These are phyloP conservation scores for Pyrochroa serraticornis DNA, from an alignment of 2,888 invertebrate genomes.

Conservation along the genomic window DNA sequence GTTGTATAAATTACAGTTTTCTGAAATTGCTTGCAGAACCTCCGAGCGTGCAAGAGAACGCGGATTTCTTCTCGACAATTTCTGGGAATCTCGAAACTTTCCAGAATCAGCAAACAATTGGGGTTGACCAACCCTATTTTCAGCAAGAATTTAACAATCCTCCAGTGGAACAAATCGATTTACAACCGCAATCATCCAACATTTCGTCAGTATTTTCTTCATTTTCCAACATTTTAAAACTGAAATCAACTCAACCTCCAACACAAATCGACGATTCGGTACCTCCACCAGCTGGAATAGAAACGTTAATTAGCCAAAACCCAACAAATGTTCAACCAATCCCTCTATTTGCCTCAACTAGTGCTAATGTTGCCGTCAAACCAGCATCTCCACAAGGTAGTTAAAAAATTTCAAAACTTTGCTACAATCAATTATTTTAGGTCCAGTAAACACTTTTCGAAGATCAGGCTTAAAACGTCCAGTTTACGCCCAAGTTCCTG, in stretches of 20 bases:
- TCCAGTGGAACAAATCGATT: neutral
- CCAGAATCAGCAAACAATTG: constrained; percentile 13
- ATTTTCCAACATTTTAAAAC: constrained; percentile 61
- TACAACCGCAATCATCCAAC: constrained; percentile 32
- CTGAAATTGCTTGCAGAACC: constrained; percentile 14
- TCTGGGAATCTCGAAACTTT: constrained; percentile 14
- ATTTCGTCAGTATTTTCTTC: constrained; percentile 70
- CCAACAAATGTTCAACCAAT: constrained; percentile 36
- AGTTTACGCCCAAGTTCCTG: constrained; percentile 79
- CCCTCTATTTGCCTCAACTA: constrained; percentile 36
- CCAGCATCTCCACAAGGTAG: constrained; percentile 33
- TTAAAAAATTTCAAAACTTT: neutral
- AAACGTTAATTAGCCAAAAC: constrained; percentile 35
- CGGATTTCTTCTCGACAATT: constrained; percentile 1
- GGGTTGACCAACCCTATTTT: neutral
- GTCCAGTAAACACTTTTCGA: constrained; percentile 64
- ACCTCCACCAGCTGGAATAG: constrained; percentile 43
- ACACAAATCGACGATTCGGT: constrained; percentile 15
- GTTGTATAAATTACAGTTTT: too few relatives aligned
- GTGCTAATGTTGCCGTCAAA: constrained; percentile 1
- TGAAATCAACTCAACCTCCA: constrained; percentile 26
- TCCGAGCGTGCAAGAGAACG: neutral
- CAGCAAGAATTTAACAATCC: neutral
- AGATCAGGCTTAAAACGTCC: constrained; percentile 72
- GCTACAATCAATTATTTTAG: constrained; percentile 21